phyloP scores from a whole-genome alignment of 2,797 vertebrate genomes.

The Hyperoplus lanceolatus region DNA sequence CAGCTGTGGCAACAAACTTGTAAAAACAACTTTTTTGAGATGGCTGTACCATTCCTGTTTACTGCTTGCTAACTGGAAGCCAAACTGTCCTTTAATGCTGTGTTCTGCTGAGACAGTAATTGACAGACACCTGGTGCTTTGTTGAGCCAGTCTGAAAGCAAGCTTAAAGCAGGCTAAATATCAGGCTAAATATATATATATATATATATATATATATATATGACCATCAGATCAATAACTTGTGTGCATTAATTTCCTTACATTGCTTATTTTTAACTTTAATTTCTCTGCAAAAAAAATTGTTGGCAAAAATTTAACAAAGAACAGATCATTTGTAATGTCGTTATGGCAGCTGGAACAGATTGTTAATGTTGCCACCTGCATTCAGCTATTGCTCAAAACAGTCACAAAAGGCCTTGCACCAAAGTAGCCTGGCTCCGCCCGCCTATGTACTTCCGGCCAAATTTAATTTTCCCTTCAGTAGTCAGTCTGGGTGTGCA shows the following conservation, averaged over 20 bases:
- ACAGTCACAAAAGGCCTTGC: not conserved
- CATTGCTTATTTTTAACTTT: conserved; percentile 8
- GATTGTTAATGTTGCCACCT: conserved; percentile 9
- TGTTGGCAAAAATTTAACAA: conserved; percentile 12
- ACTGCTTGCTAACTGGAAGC: not conserved
- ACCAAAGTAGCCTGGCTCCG: not conserved
- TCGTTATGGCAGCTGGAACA: not conserved
- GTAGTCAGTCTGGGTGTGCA: too few relatives aligned
- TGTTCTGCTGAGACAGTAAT: not conserved
- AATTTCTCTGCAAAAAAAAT: conserved; percentile 3
- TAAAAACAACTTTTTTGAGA: not conserved
- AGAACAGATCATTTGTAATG: conserved; percentile 1
- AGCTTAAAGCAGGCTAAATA: not conserved
- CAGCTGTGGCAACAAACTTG: not conserved
- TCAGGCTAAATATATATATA: too few relatives aligned
- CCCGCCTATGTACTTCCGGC: too few relatives aligned
- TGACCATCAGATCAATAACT: conserved; percentile 9
- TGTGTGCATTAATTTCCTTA: not conserved
- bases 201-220: too few relatives aligned
- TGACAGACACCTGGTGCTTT: conserved; percentile 20
- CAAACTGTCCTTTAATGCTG: not conserved
- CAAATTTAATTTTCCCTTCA: too few relatives aligned
- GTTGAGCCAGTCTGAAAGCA: conserved; percentile 8
- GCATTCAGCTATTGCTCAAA: conserved; percentile 5
- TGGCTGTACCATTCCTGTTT: not conserved